Evolutionary conservation across 1,140 invertebrate species (phyloP).

Genomic region (Yoshiicerus persimilis): DNA sequence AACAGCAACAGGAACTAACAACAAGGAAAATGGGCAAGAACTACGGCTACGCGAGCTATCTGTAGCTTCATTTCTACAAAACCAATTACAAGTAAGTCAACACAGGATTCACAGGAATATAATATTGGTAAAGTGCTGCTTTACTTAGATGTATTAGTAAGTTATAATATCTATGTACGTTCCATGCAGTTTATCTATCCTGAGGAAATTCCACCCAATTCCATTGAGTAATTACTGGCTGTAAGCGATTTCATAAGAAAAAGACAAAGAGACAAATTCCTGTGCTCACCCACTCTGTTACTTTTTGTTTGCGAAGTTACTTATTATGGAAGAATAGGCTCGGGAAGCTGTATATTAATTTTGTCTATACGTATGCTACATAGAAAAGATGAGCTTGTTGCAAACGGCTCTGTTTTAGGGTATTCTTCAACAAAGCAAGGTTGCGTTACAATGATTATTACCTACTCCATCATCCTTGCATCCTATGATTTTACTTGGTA

Average conservation of each 20-base stretch:
- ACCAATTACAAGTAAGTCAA: not conserved
- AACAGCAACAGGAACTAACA: not conserved
- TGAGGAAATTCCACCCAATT: not conserved
- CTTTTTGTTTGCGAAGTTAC: not conserved
- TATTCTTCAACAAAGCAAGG: not conserved
- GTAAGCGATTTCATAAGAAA: not conserved
- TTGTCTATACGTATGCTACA: not conserved
- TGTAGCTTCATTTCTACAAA: not conserved
- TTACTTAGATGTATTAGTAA: not conserved
- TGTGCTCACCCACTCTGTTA: not conserved
- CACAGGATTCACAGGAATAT: not conserved
- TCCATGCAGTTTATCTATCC: not conserved
- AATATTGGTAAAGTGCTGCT: not conserved
- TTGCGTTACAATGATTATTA: not conserved
- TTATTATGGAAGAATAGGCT: not conserved
- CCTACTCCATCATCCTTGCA: not conserved
- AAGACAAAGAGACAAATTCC: constrained; percentile 1
- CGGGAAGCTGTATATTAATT: not conserved
- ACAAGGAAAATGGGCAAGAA: not conserved
- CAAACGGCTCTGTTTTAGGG: not conserved
- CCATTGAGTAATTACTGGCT: not conserved
- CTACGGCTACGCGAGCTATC: not conserved
- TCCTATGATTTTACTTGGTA: not conserved
- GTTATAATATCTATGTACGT: not conserved
- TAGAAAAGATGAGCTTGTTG: not conserved